Percentiles rank a stretch among this genome's conserved stretches.
These are phyloP conservation scores for Coleophora deauratella DNA, from an alignment of 2,888 invertebrate genomes.

Conservation along the genomic window DNA sequence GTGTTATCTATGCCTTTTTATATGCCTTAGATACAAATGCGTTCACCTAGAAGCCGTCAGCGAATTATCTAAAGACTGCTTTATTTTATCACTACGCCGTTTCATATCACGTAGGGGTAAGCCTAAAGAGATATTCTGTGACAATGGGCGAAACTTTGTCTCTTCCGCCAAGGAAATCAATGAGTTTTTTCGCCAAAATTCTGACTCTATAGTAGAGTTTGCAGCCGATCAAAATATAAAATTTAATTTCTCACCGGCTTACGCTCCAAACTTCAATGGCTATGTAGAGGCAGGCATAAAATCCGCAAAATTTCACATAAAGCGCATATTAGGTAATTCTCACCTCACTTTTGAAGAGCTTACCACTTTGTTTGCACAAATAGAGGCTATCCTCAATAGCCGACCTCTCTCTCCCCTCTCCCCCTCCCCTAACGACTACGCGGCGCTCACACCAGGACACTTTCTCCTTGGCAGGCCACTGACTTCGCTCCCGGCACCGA, in stretches of 20 bases:
- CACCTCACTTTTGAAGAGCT: constrained; percentile 8
- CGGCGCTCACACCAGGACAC: constrained; percentile 3
- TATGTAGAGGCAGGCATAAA: too few species aligned
- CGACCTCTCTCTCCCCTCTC: constrained; percentile 2
- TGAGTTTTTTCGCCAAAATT: background rate
- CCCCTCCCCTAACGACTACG: constrained; percentile 3
- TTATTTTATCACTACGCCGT: background rate
- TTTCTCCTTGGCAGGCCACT: constrained; percentile 7
- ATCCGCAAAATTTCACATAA: too few species aligned
- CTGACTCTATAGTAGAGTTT: background rate
- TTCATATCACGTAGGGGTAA: constrained; percentile 1
- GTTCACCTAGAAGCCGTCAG: too few species aligned
- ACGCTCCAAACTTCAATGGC: too few species aligned
- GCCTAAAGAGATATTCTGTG: constrained; percentile 3
- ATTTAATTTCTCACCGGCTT: too few species aligned
- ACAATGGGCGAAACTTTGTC: constrained; percentile 1
- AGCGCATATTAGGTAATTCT: constrained; percentile 3
- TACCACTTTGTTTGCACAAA: background rate
- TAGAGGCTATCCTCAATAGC: constrained; percentile 8
- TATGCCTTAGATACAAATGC: too few species aligned
- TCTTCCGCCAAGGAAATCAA: background rate
- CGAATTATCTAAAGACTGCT: background rate
- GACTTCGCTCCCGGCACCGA: constrained; percentile 3
- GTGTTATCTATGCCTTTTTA: too few species aligned
- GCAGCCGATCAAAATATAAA: background rate